A percentile compares a stretch with the other conserved stretches of the same genome.
Conservation (phyloP, 1,140 invertebrate genomes). For the Dendrolimus kikuchii region DNA sequence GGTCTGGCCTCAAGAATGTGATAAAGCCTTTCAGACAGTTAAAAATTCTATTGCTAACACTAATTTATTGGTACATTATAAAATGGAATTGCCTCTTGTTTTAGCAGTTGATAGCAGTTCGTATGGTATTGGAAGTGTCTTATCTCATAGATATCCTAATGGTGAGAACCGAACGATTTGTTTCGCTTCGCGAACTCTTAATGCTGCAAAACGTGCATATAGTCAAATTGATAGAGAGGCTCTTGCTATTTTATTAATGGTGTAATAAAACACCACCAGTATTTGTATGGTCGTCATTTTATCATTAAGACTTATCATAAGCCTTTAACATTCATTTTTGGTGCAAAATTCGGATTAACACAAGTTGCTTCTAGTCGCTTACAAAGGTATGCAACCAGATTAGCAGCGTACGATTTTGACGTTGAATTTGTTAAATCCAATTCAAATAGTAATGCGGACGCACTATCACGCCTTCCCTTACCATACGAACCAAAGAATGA, state of each 20-base stretch:
- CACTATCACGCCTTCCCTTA: not conserved
- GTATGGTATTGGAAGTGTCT: too few relatives aligned
- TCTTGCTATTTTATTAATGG: constrained; percentile 1
- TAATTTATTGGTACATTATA: not conserved
- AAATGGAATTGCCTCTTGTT: not conserved
- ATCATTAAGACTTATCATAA: too few relatives aligned
- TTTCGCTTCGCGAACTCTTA: not conserved
- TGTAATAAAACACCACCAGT: not conserved
- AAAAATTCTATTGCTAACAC: not conserved
- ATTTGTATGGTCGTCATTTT: too few relatives aligned
- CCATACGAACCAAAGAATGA: not conserved
- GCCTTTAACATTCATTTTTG: too few relatives aligned
- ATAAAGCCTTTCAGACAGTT: not conserved
- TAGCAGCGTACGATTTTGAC: constrained; percentile 1
- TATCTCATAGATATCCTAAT: not conserved
- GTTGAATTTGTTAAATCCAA: not conserved
- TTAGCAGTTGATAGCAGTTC: too few relatives aligned
- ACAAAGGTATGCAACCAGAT: constrained; percentile 1
- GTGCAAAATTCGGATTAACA: too few relatives aligned
- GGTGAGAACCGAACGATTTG: not conserved
- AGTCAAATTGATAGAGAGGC: not conserved
- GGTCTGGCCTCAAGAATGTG: too few relatives aligned
- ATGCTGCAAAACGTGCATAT: not conserved
- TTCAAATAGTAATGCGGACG: not conserved
- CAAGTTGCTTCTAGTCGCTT: not conserved